Evolutionary conservation across 2,888 invertebrate genomes (phyloP), one percentile per base, ranked within the genome.

Genomic region (Amphimallon solstitiale): DNA sequence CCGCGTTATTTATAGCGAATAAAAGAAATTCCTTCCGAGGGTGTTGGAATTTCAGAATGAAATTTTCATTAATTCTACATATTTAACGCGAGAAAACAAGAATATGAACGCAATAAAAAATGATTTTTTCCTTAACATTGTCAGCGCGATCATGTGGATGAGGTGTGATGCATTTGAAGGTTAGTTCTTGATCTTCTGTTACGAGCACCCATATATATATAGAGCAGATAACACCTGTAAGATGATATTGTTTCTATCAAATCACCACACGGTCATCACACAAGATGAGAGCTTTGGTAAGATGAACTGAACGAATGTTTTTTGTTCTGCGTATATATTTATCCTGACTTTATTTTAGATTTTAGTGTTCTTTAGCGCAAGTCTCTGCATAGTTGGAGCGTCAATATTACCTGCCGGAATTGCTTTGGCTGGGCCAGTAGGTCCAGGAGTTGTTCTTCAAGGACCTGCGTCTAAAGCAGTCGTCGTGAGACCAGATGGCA

Each of bases 401-500:
- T 54, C 46, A 14, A 19, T 52, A 37, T 12, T 64, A 46, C 43
- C 63, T 6, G 38, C 19, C 10, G 43, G 63, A 3, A 52, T 43
- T 34, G 14, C 23, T 17, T 60, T 63, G 3, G 63, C 29, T 7
- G 63, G 45, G 2, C 66, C 66, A 43, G 40, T 21, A 40, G 48
- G 38, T 10, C 52, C 45, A 37, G 64, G 64, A 14, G 69, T 51
- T 12, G 59, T 45, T 10, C 7, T 69, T 17, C 56, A 63, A 40
- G 68, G 67, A 7, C 67, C 69, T 15, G 46, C 63, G 4, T 61
- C 63, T n/a, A 51, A 63, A 2, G 67, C 60, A 17, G 63, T 59
- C 2, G 63, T 79, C 1, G 40, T 74, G 9, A 80, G 80, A 49
- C 81, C 80, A 17, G 81, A 85, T 84, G 61, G 80, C 77, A 48